Evolutionary conservation across 2,797 vertebrate genomes (phyloP).

Genomic region (Liparis tanakae): DNA sequence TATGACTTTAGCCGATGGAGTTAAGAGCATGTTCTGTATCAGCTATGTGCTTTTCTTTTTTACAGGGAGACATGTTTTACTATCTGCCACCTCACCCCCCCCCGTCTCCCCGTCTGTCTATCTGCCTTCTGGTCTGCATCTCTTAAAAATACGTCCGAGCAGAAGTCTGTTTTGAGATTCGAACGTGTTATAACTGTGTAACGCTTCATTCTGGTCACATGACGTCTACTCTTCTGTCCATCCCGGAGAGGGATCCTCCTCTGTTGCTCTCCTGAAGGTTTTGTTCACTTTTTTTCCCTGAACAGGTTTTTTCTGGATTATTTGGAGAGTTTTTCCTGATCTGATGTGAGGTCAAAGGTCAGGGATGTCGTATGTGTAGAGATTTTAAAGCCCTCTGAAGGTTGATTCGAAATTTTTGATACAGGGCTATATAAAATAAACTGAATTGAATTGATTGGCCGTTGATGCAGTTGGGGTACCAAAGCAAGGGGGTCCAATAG

Average conservation of each 20-base stretch:
- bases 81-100: constrained; percentile 21
- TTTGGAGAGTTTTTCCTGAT: too few species aligned
- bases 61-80: constrained; percentile 48
- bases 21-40: constrained; percentile 28
- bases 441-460: not conserved
- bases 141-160: constrained; percentile 13
- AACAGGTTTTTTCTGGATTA: too few species aligned
- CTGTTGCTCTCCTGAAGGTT: too few species aligned
- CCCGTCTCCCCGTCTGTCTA: constrained; percentile 38
- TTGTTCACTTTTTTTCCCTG: too few species aligned
- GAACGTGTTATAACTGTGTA: not conserved
- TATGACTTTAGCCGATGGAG: constrained; percentile 30
- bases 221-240: too few species aligned
- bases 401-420: too few species aligned
- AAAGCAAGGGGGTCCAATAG: not conserved
- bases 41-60: constrained; percentile 57
- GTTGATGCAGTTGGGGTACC: not conserved
- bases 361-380: too few species aligned
- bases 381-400: too few species aligned
- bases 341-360: too few species aligned
- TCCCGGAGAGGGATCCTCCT: too few species aligned
- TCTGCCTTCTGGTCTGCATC: constrained; percentile 23
- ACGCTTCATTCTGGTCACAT: too few species aligned
- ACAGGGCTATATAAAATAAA: too few species aligned
- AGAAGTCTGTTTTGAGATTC: not conserved